These are phyloP conservation scores for Cryptus armator DNA, from an alignment of 2,888 invertebrate species.

Conservation along the genomic window DNA sequence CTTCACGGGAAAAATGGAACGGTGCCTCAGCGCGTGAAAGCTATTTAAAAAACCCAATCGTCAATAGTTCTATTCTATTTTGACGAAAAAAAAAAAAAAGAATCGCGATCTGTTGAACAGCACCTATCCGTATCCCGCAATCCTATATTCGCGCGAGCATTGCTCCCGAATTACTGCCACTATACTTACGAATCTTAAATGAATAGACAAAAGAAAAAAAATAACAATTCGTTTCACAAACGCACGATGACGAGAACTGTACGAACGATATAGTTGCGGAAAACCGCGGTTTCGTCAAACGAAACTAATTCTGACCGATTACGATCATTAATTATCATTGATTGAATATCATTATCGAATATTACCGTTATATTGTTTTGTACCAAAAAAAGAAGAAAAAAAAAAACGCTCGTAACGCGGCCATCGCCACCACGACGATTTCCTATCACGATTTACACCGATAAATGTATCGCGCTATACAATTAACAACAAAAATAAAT, in stretches of 20 bases:
- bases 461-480: constrained; percentile 23
- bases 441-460: constrained; percentile 60
- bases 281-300: constrained; percentile 48
- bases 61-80: constrained; percentile 18
- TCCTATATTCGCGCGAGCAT: constrained; percentile 59
- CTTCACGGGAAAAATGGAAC: constrained; percentile 42
- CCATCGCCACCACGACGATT: constrained; percentile 42
- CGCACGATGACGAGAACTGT: constrained; percentile 11
- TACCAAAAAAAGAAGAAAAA: constrained; percentile 15
- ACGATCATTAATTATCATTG: constrained; percentile 56
- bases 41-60: constrained; percentile 18
- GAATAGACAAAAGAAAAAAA: constrained; percentile 22
- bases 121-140: constrained; percentile 47
- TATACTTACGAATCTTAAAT: constrained; percentile 57
- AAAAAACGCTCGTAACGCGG: constrained; percentile 31
- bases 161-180: constrained; percentile 63
- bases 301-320: constrained; percentile 44
- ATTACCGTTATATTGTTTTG: constrained; percentile 61
- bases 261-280: constrained; percentile 1
- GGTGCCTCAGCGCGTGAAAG: constrained; percentile 35
- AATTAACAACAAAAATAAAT: constrained; percentile 39
- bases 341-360: constrained; percentile 49
- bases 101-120: background rate
- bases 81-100: background rate
- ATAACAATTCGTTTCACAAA: constrained; percentile 33